Percentiles rank a stretch among this genome's conserved stretches.
phyloP scores from a whole-genome alignment of 2,888 invertebrate species.

The Caenorhabditis sp. region DNA sequence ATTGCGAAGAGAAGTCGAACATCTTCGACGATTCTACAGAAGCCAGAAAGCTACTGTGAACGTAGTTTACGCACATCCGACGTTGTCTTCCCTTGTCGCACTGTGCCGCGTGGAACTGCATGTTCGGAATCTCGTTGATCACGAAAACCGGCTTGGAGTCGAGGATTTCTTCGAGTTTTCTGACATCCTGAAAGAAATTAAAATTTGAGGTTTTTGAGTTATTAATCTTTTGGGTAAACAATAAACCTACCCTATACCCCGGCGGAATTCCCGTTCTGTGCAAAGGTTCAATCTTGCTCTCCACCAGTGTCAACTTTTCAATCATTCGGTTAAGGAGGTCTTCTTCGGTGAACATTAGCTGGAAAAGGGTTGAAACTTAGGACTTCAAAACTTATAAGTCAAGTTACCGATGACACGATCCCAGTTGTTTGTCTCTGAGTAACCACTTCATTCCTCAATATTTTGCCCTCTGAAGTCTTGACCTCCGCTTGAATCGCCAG shows the following conservation, averaged over 20 bases:
- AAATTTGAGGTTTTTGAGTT: too few relatives aligned
- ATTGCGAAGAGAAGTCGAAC: constrained; percentile 49
- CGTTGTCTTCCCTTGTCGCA: constrained; percentile 16
- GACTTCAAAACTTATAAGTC: too few relatives aligned
- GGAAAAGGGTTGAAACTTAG: too few relatives aligned
- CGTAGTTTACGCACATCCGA: constrained; percentile 20
- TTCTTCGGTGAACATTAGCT: constrained; percentile 49
- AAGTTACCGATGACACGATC: constrained; percentile 42
- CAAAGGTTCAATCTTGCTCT: constrained; percentile 60
- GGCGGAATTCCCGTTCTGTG: constrained; percentile 44
- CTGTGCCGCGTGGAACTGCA: constrained; percentile 15
- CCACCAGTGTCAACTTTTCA: constrained; percentile 62
- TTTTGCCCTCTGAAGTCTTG: constrained; percentile 40
- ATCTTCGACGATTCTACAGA: constrained; percentile 45
- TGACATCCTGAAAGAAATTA: constrained; percentile 39
- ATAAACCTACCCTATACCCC: constrained; percentile 36
- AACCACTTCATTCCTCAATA: constrained; percentile 31
- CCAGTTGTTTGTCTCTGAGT: constrained; percentile 33
- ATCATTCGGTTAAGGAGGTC: constrained; percentile 56
- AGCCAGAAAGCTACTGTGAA: constrained; percentile 44
- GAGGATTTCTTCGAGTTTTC: constrained; percentile 44
- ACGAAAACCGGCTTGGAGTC: constrained; percentile 44
- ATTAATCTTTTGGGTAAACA: too few relatives aligned
- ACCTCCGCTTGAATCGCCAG: constrained; percentile 52
- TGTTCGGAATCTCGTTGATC: constrained; percentile 34